phyloP scores from a whole-genome alignment of 2,113 vertebrate species.

The Plectropomus leopardus region DNA sequence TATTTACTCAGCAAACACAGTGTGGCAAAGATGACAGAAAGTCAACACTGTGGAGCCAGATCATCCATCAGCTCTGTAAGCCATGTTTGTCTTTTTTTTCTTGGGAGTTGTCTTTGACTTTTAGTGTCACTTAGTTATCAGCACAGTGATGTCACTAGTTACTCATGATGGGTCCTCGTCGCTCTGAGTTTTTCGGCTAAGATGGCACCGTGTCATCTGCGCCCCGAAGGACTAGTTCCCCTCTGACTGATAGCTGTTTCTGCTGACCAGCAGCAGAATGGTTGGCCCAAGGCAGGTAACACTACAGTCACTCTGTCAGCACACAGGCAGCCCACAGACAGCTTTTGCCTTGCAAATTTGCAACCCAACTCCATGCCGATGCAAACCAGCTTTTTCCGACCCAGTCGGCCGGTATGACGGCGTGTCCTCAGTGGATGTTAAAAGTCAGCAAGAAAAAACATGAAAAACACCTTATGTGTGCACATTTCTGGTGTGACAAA shows the following conservation, averaged over 20 bases:
- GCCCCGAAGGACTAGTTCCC: constrained; percentile 31
- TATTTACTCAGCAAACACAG: constrained; percentile 65
- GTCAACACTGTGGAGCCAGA: constrained; percentile 44
- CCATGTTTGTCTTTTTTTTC: constrained; percentile 48
- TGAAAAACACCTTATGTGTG: background rate
- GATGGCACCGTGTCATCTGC: constrained; percentile 25
- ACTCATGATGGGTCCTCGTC: constrained; percentile 9
- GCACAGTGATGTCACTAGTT: constrained; percentile 16
- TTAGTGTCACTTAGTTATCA: constrained; percentile 34
- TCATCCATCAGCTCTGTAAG: constrained; percentile 16
- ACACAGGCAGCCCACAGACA: constrained; percentile 16
- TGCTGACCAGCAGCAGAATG: constrained; percentile 65
- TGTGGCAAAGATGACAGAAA: constrained; percentile 26
- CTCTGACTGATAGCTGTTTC: constrained; percentile 44
- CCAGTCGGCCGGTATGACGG: constrained; percentile 5
- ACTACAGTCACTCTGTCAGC: constrained; percentile 57
- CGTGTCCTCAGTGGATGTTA: constrained; percentile 8
- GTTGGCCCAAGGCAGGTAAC: constrained; percentile 44
- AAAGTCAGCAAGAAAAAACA: constrained; percentile 3
- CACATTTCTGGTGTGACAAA: background rate
- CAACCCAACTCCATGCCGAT: constrained; percentile 55
- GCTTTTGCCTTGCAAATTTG: constrained; percentile 79
- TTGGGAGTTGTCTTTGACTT: constrained; percentile 47
- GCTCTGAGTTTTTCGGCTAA: constrained; percentile 15
- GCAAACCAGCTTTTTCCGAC: constrained; percentile 68